phyloP scores from a whole-genome alignment of 2,888 invertebrate genomes.

The Patella depressa region DNA sequence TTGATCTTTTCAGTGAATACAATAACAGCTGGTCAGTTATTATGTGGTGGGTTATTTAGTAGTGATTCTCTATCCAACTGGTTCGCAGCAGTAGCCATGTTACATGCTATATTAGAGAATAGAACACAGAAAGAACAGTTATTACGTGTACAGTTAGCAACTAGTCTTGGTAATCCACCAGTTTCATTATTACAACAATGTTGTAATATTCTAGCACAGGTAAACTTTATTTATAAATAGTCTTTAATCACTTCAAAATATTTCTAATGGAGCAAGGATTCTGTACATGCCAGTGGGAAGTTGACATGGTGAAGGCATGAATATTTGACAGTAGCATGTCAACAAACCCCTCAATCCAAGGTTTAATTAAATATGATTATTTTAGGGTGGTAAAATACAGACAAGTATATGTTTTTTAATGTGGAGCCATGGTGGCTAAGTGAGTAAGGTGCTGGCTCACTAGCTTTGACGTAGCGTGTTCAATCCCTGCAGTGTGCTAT shows the following conservation, averaged over 20 bases:
- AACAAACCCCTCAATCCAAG: background rate
- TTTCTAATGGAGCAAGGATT: conserved; percentile 91
- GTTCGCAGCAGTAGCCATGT: conserved; percentile 93
- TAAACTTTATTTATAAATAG: conserved; percentile 43
- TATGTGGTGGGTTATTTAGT: conserved; percentile 93
- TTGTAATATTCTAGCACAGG: conserved; percentile 83
- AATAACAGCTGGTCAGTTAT: conserved; percentile 83
- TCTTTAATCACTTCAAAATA: conserved; percentile 81
- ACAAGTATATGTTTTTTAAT: no score
- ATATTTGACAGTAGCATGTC: background rate
- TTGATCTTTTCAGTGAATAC: conserved; percentile 64
- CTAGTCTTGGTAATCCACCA: conserved; percentile 77
- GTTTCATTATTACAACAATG: conserved; percentile 92
- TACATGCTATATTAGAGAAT: conserved; percentile 91
- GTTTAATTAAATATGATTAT: no score
- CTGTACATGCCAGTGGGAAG: conserved; percentile 88
- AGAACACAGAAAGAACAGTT: conserved; percentile 84
- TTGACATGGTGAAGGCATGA: conserved; percentile 73
- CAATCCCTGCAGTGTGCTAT: no score
- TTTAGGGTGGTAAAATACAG: no score
- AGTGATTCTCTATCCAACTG: conserved; percentile 91
- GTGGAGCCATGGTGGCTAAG: no score
- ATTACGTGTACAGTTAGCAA: conserved; percentile 88
- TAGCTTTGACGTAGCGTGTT: no score
- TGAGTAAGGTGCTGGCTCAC: no score